Percentiles rank a stretch among this genome's conserved stretches.
Evolutionary conservation across 1,140 invertebrate species (phyloP).

Genomic region (Papilio aristodemus): DNA sequence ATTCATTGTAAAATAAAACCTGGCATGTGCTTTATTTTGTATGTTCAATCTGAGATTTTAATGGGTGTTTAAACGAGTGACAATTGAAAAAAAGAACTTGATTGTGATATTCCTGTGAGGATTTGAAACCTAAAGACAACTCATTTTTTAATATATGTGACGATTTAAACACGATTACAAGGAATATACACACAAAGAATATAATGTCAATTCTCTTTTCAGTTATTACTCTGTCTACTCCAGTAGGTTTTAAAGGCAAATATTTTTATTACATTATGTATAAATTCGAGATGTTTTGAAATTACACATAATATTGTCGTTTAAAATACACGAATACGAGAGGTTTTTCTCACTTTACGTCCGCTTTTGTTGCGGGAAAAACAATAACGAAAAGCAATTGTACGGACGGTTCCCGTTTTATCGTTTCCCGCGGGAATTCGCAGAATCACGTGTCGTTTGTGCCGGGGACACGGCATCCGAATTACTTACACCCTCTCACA

Average conservation of each 20-base stretch:
- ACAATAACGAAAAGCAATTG: constrained; percentile 22
- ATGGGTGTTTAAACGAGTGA: too few species aligned
- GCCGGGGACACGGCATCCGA: not conserved
- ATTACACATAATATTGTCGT: not conserved
- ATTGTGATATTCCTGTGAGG: too few species aligned
- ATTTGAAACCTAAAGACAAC: too few species aligned
- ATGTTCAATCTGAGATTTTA: not conserved
- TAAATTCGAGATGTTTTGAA: not conserved
- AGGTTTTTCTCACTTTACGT: not conserved
- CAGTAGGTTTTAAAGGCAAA: too few species aligned
- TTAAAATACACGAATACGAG: not conserved
- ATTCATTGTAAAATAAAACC: not conserved
- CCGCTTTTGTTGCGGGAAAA: constrained; percentile 12
- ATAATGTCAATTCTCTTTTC: too few species aligned
- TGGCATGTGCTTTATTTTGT: not conserved
- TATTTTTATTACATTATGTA: too few species aligned
- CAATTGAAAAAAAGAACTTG: too few species aligned
- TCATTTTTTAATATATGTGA: too few species aligned
- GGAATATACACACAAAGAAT: too few species aligned
- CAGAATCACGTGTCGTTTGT: constrained; percentile 21
- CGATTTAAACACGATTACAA: too few species aligned
- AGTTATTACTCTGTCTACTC: too few species aligned
- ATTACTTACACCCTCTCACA: not conserved
- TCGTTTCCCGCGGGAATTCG: constrained; percentile 7
- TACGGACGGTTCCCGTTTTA: constrained; percentile 14